Base-by-base conservation (phyloP, 2,888 invertebrate genomes). In the Dichetophora obliterata region DNA sequence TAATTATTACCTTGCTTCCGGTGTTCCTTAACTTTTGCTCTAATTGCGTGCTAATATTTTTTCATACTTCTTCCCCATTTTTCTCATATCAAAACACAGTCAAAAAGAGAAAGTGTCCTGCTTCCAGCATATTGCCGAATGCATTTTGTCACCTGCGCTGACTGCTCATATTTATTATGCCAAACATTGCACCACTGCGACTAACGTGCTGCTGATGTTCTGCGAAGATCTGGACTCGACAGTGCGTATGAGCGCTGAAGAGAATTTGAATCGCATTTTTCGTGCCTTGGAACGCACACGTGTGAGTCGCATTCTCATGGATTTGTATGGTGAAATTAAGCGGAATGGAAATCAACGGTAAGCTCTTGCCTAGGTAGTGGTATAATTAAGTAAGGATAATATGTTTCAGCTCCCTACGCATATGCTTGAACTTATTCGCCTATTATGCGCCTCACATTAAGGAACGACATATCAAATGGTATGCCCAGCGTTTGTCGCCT, bases 241-340 rank as follows among this genome's bases (percentile, higher is more conserved):
- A 87, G 92, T 95, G 37, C 91, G 95, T 77, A 94, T 95, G 91
- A 93, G 93, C 71, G 95, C 95, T 61, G 95, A 95, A 86, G 96
- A 96, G 89, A 94, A 94, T 84, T 90, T 96, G 1, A 95, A 95
- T 86, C 91, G 92, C 87, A 93, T 95, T 74, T 94, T 95, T 82
- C 92, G 94, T 88, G 91, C 91, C 8, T 89, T 94, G 84, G 91
- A 93, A 80, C 93, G 93, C 85, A 92, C 92, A 24, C 92, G 93
- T 81, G 91, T 94, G 14, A 92, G 93, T 34, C 93, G 95, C 84
- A 91, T 96, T 75, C 93, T 95, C 84, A 93, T 95, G 84, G 95
- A 95, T 88, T 90, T 96, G 61, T 95, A 94, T 85, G 94, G 94
- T 82, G 95, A 95, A 90, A 94, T 96, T 63, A 95, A 95, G 87